Evolutionary conservation across 1,140 invertebrate genomes (phyloP), one percentile per base, ranked within the genome.

Genomic region (Euborellia annulipes): DNA sequence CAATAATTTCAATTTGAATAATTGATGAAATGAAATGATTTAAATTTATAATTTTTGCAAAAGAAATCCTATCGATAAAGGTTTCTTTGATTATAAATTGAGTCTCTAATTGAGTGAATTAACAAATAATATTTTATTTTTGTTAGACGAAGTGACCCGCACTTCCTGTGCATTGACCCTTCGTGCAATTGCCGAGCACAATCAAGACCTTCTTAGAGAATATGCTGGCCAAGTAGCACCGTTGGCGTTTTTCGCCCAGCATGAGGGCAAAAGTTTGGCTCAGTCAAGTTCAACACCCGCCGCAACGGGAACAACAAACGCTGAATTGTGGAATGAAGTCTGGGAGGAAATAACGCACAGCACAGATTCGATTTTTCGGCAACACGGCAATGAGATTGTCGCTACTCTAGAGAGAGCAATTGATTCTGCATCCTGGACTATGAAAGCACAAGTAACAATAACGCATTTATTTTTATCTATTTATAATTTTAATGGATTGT

Each of bases 321-420:
- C 82, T 38, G 76, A 82, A 52, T 63, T 82, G 18, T 94, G 86
- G 82, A 78, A 82, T 49, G 88, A 93, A 58, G 66, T 94, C 2
- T 95, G 90, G 90, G 72, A 72, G 20, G 89, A 93, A 55, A 75
- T 86, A 17, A 82, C 85, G 36, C 85, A 87, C 9, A 80, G 85
- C 8, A 83, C 79, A 1, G 89, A 91, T 66, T 73, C 71, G 27
- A 86, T 83, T 19, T 78, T 93, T 36, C 68, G 75, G 22, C 72
- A 82, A 43, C 82, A 93, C 62, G 60, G 90, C 20, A 62, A 72
- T 36, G 73, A 78, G 41, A 84, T 93, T 37, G 76, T 81, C 22
- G 63, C 67, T 21, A 73, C 82, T 37, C 66, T 88, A 13, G 74
- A 79, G 38, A 62, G 62, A 1, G 75, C 79, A 0, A 66, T 92